Evolutionary conservation across 2,797 vertebrate genomes (phyloP).

Genomic region (Psittacula echo): DNA sequence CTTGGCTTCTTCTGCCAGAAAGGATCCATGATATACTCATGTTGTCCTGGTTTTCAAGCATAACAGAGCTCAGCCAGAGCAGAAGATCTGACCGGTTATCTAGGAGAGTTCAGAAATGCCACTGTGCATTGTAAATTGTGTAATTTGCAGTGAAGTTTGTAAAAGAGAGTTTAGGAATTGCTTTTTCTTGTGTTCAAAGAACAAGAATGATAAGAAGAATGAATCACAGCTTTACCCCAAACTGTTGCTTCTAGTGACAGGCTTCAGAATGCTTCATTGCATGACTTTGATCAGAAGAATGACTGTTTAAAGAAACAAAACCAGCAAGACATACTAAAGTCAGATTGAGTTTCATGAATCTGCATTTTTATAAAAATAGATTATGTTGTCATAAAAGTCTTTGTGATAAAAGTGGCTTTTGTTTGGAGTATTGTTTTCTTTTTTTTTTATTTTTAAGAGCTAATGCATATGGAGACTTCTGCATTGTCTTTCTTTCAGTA

Average conservation of each 20-base stretch:
- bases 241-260: neutral
- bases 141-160: neutral
- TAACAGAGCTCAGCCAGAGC: neutral
- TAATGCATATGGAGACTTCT: neutral
- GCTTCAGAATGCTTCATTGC: neutral
- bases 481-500: neutral
- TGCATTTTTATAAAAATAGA: neutral
- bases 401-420: neutral
- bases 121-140: rapidly evolving
- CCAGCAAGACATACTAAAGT: neutral
- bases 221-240: neutral
- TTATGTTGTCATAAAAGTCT: neutral
- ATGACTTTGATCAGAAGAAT: neutral
- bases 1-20: neutral
- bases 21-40: rapidly evolving
- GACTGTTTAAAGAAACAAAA: neutral
- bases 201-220: neutral
- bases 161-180: neutral
- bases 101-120: neutral
- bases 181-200: neutral
- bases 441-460: neutral
- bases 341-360: neutral
- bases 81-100: neutral
- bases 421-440: neutral
- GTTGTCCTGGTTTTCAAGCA: neutral